Evolutionary conservation across 2,797 vertebrate species (phyloP), one percentile per base, ranked within the genome.

Genomic region (Gouania willdenowi): DNA sequence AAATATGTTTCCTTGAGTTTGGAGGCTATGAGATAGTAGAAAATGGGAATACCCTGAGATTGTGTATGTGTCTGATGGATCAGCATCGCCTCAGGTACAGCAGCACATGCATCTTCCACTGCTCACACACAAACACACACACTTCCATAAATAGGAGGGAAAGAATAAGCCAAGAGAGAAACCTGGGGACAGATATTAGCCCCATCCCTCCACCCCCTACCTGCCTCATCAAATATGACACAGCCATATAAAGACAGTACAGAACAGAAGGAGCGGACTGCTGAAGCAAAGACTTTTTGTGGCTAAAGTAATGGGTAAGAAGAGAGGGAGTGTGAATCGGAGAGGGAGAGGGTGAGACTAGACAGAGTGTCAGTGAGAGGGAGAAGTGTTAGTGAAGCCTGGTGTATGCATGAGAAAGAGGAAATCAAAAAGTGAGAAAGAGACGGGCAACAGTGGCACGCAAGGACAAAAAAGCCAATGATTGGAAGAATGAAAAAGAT

Each of bases 141-240:
- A 52, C 29, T 40, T 40, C 20, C 7, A 52, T 57, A 70, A 74
- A 78, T 56, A 64, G 41, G 52, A 60, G 27, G 58, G 47, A 65
- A 73, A 67, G 42, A 69, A 73, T 71, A 57, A 63, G 56, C 53
- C 46, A 69, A 48, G 43, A 64, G 61, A 62, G 37, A 72, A 37
- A 71, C 41, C 60, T 17, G 42, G 59, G 47, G 41, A 76, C 56
- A 62, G 48, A 76, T 82, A 79, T 71, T 76, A 68, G 65, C 54
- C 59, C 63, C 56, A 66, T 55, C 53, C 48, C 41, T 44, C 64
- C 49, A 55, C 57, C 66, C 43, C 57, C 57, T 36, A 51, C 73
- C 67, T 65, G 48, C 75, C 77, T 77, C 59, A 67, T 72, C 68
- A 77, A 79, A 81, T 77, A 74, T 78, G 59, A 79, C 67, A 54